A percentile compares a stretch with the other conserved stretches of the same genome.
phyloP scores from a whole-genome alignment of 2,888 invertebrate genomes.

The Trachelus iudaicus region DNA sequence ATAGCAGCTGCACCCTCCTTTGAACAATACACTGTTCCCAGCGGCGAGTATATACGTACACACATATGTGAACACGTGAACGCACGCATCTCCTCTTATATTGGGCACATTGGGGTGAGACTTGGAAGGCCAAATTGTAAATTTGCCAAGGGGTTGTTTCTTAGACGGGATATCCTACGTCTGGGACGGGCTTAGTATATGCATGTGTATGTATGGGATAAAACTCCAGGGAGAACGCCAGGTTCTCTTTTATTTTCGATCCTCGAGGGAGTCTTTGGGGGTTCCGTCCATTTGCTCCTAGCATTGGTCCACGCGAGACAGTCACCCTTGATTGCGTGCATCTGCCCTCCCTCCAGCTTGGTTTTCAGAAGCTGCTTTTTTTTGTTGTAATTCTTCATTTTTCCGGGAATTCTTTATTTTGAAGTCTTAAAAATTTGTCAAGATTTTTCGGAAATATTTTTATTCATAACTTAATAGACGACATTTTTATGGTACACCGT shows the following conservation, averaged over 20 bases:
- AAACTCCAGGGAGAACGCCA: neutral
- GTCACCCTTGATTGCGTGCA: constrained; percentile 54
- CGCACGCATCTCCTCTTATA: neutral
- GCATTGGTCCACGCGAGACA: constrained; percentile 26
- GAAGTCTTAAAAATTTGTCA: neutral
- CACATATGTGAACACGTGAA: neutral
- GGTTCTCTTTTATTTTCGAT: neutral
- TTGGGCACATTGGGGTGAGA: constrained; percentile 10
- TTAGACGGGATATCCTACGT: constrained; percentile 4
- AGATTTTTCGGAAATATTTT: neutral
- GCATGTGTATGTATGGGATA: neutral
- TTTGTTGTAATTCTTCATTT: neutral
- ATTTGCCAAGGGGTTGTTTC: constrained; percentile 39
- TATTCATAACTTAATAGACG: neutral
- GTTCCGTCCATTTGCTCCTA: neutral
- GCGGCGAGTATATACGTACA: neutral
- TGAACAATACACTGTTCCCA: neutral
- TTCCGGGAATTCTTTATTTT: neutral
- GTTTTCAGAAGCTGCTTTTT: neutral
- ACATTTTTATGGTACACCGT: neutral
- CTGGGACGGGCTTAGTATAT: neutral
- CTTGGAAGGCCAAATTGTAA: constrained; percentile 39
- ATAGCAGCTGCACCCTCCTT: constrained; percentile 49
- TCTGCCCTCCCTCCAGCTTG: constrained; percentile 38
- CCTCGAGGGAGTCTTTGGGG: neutral